A percentile compares a stretch with the other conserved stretches of the same genome.
Evolutionary conservation across 1,140 invertebrate species (phyloP).

Genomic region (Pogonus chalceus): DNA sequence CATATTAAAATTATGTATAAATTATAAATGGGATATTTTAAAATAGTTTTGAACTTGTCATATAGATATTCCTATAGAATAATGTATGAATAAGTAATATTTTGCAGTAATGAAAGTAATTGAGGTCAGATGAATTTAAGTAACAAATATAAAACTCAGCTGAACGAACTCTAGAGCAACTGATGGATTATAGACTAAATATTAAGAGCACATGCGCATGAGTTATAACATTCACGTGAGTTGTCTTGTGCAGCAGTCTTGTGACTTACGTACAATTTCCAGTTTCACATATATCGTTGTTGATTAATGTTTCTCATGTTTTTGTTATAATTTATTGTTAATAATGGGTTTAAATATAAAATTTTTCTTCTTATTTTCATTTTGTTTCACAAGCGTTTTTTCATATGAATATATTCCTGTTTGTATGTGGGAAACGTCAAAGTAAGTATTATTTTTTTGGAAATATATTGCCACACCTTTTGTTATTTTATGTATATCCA

Average conservation of each 20-base stretch:
- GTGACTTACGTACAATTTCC: too few relatives aligned
- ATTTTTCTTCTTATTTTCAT: conserved; percentile 12
- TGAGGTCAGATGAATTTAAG: too few relatives aligned
- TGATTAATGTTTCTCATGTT: neutral
- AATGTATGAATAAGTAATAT: too few relatives aligned
- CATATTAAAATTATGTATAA: too few relatives aligned
- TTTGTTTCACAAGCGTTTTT: conserved; percentile 9
- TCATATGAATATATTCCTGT: conserved; percentile 29
- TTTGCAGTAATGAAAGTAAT: too few relatives aligned
- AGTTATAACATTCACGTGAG: conserved; percentile 7
- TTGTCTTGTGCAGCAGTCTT: conserved; percentile 1
- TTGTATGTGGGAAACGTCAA: conserved; percentile 30
- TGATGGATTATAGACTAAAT: too few relatives aligned
- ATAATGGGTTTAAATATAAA: conserved; percentile 13
- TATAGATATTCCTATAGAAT: too few relatives aligned
- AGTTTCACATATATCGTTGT: neutral
- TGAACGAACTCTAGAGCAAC: too few relatives aligned
- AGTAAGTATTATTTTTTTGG: conserved; percentile 24
- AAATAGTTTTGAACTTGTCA: too few relatives aligned
- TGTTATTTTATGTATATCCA: conserved; percentile 4
- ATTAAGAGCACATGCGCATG: too few relatives aligned
- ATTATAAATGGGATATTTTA: too few relatives aligned
- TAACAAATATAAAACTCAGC: too few relatives aligned
- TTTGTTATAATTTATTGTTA: conserved; percentile 10
- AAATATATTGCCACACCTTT: conserved; percentile 14